phyloP scores from a whole-genome alignment of 2,888 invertebrate species.

The Lypha dubia region DNA sequence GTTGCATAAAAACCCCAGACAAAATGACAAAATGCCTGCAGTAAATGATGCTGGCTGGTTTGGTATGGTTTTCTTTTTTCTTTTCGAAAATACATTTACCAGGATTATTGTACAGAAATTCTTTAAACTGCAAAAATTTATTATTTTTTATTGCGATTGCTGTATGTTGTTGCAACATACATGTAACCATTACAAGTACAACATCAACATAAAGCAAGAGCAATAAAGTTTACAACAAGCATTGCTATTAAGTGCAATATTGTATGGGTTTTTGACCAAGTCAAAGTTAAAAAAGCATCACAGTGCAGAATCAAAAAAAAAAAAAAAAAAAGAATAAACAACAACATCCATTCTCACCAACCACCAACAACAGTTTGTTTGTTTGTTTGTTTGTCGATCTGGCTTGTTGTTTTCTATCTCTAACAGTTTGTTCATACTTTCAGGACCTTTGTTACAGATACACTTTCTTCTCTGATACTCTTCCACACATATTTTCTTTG shows the following conservation, averaged over 20 bases:
- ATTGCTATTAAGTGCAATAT: conserved; percentile 63
- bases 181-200: conserved; percentile 51
- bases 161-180: conserved; percentile 33
- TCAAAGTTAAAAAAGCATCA: conserved; percentile 38
- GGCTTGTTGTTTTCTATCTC: conserved; percentile 6
- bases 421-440: conserved; percentile 40
- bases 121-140: conserved; percentile 50
- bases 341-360: neutral
- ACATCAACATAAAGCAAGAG: conserved; percentile 21
- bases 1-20: neutral
- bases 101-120: conserved; percentile 54
- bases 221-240: conserved; percentile 50
- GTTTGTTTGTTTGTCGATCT: conserved; percentile 24
- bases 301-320: no score
- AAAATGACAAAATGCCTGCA: conserved; percentile 49
- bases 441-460: conserved; percentile 11
- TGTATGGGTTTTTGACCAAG: conserved; percentile 44
- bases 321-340: neutral
- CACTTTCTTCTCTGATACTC: conserved; percentile 7
- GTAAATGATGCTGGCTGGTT: conserved; percentile 40
- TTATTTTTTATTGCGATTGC: conserved; percentile 36
- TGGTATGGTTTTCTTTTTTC: conserved; percentile 12
- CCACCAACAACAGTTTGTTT: conserved; percentile 26
- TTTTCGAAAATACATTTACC: conserved; percentile 42
- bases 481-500: neutral